Percentiles rank a stretch among this genome's conserved stretches.
These are phyloP conservation scores for Tachina fera DNA, from an alignment of 2,888 invertebrate species.

Conservation along the genomic window DNA sequence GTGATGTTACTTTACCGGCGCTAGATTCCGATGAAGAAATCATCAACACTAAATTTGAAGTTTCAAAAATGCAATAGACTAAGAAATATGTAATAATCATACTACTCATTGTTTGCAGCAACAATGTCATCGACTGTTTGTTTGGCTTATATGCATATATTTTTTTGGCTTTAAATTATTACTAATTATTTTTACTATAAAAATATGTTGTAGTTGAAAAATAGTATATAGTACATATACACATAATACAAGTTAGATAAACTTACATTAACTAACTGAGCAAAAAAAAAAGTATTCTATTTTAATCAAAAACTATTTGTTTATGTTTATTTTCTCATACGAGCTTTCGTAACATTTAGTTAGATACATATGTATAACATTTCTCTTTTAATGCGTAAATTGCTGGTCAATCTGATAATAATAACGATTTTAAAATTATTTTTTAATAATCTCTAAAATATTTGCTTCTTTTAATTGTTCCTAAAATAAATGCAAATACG, in stretches of 20 bases:
- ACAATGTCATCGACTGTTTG: constrained; percentile 55
- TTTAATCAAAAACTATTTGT: constrained; percentile 5
- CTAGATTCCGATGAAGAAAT: constrained; percentile 92
- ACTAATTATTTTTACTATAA: background rate
- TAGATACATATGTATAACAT: constrained; percentile 3
- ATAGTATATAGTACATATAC: too few species aligned
- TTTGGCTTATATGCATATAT: constrained; percentile 46
- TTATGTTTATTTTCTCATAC: constrained; percentile 42
- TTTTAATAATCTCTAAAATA: constrained; percentile 21
- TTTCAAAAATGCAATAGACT: constrained; percentile 93
- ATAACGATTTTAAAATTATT: constrained; percentile 38
- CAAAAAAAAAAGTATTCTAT: constrained; percentile 67
- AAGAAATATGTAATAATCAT: constrained; percentile 5
- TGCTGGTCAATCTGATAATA: constrained; percentile 69
- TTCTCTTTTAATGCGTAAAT: constrained; percentile 53
- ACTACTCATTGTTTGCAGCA: constrained; percentile 24
- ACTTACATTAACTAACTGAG: constrained; percentile 30
- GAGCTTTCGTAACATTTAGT: constrained; percentile 25
- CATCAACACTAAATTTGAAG: constrained; percentile 92
- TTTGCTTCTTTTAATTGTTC: constrained; percentile 63
- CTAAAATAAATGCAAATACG: constrained; percentile 44
- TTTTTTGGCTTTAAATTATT: background rate
- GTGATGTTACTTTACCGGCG: constrained; percentile 88
- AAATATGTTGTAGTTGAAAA: background rate
- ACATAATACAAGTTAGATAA: constrained; percentile 19